phyloP scores from a whole-genome alignment of 1,140 invertebrate species.

The Zaprionus nigranus region DNA sequence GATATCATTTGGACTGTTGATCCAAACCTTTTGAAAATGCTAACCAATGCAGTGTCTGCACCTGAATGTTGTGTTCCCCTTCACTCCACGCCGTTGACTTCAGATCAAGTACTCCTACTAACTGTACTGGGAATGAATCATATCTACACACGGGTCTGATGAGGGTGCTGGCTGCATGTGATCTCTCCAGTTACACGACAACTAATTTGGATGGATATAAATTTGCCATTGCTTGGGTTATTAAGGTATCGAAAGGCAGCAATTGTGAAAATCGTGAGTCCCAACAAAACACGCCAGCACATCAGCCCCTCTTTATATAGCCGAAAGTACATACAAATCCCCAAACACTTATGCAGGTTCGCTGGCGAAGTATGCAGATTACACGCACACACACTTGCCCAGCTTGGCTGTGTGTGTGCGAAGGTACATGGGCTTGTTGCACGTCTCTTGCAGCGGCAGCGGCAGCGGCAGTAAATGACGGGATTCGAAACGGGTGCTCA shows the following conservation, averaged over 20 bases:
- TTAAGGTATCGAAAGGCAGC: conserved; percentile 42
- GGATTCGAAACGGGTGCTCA: conserved; percentile 74
- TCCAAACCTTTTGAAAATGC: not conserved
- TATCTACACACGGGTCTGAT: not conserved
- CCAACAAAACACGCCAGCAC: conserved; percentile 16
- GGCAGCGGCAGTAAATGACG: conserved; percentile 52
- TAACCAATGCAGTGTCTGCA: not conserved
- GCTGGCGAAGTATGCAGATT: not conserved
- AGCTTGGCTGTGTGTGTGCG: not conserved
- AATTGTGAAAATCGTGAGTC: conserved; percentile 46
- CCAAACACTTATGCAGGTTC: not conserved
- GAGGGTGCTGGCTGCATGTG: conserved; percentile 17
- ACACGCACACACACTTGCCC: conserved; percentile 1
- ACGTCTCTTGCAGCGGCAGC: conserved; percentile 17
- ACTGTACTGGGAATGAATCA: not conserved
- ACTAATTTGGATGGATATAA: conserved; percentile 36
- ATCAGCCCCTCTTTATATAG: conserved; percentile 12
- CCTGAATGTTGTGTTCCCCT: not conserved
- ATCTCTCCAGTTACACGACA: conserved; percentile 17
- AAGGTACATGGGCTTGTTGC: not conserved
- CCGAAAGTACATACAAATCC: conserved; percentile 1
- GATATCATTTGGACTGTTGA: not conserved
- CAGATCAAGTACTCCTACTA: not conserved
- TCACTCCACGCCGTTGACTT: not conserved
- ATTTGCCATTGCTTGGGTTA: conserved; percentile 25